phyloP scores from a whole-genome alignment of 2,888 invertebrate species.

The Odontomyia ornata region DNA sequence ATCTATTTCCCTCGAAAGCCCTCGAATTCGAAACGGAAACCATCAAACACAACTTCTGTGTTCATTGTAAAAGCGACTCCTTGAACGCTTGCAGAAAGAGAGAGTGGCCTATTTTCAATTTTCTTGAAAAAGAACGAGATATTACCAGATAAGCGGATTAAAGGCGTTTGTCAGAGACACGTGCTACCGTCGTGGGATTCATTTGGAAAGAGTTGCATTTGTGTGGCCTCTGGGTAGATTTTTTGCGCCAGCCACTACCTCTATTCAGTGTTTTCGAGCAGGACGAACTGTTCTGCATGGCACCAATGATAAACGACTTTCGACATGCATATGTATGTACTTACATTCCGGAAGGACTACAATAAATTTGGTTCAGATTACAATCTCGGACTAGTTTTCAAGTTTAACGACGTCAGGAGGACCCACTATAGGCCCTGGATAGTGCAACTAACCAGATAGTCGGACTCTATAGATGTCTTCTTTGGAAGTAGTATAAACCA shows the following conservation, averaged over 20 bases:
- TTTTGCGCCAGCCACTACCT: background rate
- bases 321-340: too few species aligned
- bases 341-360: constrained; percentile 18
- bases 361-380: constrained; percentile 43
- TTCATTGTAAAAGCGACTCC: constrained; percentile 12
- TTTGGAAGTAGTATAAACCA: too few species aligned
- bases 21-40: constrained; percentile 26
- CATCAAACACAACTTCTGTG: constrained; percentile 29
- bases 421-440: background rate
- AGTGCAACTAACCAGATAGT: constrained; percentile 23
- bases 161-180: constrained; percentile 33
- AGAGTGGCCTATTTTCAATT: constrained; percentile 37
- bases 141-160: constrained; percentile 30
- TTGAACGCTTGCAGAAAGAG: constrained; percentile 24
- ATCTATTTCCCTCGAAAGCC: background rate
- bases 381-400: constrained; percentile 38
- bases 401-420: constrained; percentile 38
- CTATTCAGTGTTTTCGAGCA: background rate
- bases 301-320: constrained; percentile 34
- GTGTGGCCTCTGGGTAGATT: background rate
- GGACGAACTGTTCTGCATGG: background rate
- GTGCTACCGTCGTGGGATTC: background rate
- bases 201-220: background rate
- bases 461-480: background rate
- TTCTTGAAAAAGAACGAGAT: constrained; percentile 23